These are phyloP conservation scores for Actinemys pallida DNA, from an alignment of 2,113 vertebrate species.

Conservation along the genomic window DNA sequence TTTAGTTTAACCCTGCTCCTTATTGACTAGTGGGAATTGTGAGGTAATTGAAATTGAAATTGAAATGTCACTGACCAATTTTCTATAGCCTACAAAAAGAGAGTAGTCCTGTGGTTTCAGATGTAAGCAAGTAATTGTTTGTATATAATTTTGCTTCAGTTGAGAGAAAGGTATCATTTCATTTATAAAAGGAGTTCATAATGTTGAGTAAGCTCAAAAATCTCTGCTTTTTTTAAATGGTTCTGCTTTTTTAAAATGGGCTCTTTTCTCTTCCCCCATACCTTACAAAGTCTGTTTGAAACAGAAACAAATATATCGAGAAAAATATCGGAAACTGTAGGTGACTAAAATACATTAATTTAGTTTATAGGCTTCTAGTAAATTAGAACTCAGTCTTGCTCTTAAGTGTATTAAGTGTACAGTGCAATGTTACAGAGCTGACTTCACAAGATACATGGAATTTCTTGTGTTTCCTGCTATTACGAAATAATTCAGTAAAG, in stretches of 20 bases:
- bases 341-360: background rate
- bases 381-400: background rate
- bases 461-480: background rate
- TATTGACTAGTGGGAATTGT: background rate
- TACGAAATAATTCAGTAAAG: background rate
- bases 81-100: background rate
- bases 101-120: background rate
- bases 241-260: background rate
- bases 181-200: background rate
- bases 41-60: background rate
- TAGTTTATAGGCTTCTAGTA: background rate
- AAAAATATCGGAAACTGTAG: background rate
- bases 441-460: background rate
- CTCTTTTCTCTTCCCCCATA: background rate
- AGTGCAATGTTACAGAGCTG: background rate
- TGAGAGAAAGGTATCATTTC: background rate
- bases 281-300: background rate
- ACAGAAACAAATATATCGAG: background rate
- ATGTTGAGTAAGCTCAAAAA: background rate
- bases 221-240: background rate
- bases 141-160: background rate
- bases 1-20: background rate
- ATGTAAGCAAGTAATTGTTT: background rate
- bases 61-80: background rate
- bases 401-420: background rate